Base-by-base conservation (phyloP, 2,888 invertebrate genomes). In the Sipunculus nudus region DNA sequence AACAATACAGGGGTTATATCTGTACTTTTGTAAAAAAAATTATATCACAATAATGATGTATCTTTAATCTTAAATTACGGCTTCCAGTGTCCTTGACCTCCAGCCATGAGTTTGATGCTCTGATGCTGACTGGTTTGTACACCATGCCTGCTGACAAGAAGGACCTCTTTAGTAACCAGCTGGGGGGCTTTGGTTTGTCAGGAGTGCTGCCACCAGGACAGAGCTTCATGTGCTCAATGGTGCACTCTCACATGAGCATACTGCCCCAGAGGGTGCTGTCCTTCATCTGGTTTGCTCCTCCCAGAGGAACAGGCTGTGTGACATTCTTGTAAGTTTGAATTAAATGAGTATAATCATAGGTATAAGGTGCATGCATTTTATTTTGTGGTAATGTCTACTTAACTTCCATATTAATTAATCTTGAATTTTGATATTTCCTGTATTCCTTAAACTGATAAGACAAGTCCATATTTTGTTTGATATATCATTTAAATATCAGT, bases 251-350 rank as follows among this genome's bases (percentile, higher is more conserved):
- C 64, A 71, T 77, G 26, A 75, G 78, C 19, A 68, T 61, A 16
- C 55, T 62, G 3, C 82, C 81, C 3, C 71, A 73, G 28, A 77
- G 79, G 19, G 67, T 74, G 41, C 61, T 83, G 21, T 62, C 64
- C 13, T 82, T 83, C 71, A 63, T 76, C 25, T 83, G 83, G 82
- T 70, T 76, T 63, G 82, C 82, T 4, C 83, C 83, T 10, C 75
- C 76, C n/a, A 57, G 67, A 28, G 82, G 82, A 6, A 79, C 80
- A 6, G 83, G 83, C 26, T 83, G 83, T 71, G 75, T 83, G 39
- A 81, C 77, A 59, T 83, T 83, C 62, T 60, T 82, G 83, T 83
- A 70, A 75, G 80, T 76, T 19, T 19, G 29, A 16, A 46, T 5
- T 4, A 8, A 13, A 39, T 26, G 6, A 21, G 28, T n/a, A 5